A percentile compares a stretch with the other conserved stretches of the same genome.
Conservation (phyloP, 1,140 invertebrate species). For the Ips typographus region DNA sequence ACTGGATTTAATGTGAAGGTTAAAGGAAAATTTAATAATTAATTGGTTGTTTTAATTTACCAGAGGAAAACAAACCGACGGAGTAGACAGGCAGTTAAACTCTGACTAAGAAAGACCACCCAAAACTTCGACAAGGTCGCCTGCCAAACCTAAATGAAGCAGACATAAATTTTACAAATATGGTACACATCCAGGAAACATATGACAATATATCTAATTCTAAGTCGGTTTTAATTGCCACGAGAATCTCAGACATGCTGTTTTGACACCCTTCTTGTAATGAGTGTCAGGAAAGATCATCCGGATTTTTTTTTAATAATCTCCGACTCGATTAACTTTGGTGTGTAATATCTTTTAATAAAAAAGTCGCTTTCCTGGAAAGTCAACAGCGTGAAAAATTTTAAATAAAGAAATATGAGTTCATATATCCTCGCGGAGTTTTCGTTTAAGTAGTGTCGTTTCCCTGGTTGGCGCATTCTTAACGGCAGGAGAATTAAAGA, state of each 20-base stretch:
- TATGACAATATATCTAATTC: conserved; percentile 13
- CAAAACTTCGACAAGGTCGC: not conserved
- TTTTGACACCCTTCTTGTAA: conserved; percentile 9
- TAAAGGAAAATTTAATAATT: too few relatives aligned
- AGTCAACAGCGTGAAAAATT: too few relatives aligned
- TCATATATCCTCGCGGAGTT: not conserved
- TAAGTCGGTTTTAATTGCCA: conserved; percentile 16
- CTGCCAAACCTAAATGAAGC: conserved; percentile 19
- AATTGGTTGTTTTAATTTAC: too few relatives aligned
- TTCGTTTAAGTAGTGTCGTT: not conserved
- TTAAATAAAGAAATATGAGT: too few relatives aligned
- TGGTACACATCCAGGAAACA: conserved; percentile 1
- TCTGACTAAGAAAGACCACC: conserved; percentile 22
- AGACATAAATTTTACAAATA: conserved; percentile 12
- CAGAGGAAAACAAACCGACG: not conserved
- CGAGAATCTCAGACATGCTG: conserved; percentile 9
- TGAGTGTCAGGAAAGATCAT: too few relatives aligned
- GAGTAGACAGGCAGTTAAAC: not conserved
- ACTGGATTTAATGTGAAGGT: too few relatives aligned
- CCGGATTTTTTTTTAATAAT: too few relatives aligned
- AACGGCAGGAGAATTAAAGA: conserved; percentile 13
- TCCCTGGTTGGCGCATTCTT: not conserved
- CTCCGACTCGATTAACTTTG: too few relatives aligned
- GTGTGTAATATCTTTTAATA: too few relatives aligned
- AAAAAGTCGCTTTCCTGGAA: too few relatives aligned